A percentile compares a stretch with the other conserved stretches of the same genome.
These are phyloP conservation scores for Malurus splendens DNA, from an alignment of 2,797 vertebrate genomes.

Conservation along the genomic window DNA sequence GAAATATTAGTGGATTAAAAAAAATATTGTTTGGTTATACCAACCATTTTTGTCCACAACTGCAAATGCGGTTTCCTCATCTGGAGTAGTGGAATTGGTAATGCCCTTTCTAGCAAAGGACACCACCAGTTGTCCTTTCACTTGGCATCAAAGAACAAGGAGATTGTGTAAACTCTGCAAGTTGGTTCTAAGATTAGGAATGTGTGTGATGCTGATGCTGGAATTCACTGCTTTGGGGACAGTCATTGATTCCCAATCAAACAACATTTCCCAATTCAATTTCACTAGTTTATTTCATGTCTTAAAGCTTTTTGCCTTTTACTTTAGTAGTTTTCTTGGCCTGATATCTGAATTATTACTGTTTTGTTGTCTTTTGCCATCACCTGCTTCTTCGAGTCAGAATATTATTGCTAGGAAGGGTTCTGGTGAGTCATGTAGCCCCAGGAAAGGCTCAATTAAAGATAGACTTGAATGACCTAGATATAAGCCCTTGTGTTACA, in stretches of 20 bases:
- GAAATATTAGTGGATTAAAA: not conserved
- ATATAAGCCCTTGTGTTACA: conserved; percentile 17
- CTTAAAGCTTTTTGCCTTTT: not conserved
- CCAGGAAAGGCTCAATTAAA: conserved; percentile 39
- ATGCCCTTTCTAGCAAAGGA: not conserved
- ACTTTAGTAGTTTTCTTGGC: not conserved
- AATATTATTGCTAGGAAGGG: not conserved
- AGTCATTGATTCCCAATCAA: not conserved
- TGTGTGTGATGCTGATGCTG: not conserved
- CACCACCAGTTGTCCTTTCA: not conserved
- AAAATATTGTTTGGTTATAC: not conserved
- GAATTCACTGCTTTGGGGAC: not conserved
- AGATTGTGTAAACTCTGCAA: not conserved
- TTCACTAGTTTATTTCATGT: not conserved
- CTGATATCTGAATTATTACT: not conserved
- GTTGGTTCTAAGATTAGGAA: not conserved
- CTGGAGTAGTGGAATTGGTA: not conserved
- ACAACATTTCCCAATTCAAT: not conserved
- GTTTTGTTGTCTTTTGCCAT: not conserved
- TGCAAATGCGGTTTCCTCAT: not conserved
- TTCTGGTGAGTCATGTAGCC: conserved; percentile 51
- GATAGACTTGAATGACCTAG: conserved; percentile 15
- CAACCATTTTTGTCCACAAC: not conserved
- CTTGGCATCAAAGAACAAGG: not conserved
- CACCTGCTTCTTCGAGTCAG: not conserved